These are phyloP conservation scores for Myopa testacea DNA, from an alignment of 2,888 invertebrate genomes.

Conservation along the genomic window DNA sequence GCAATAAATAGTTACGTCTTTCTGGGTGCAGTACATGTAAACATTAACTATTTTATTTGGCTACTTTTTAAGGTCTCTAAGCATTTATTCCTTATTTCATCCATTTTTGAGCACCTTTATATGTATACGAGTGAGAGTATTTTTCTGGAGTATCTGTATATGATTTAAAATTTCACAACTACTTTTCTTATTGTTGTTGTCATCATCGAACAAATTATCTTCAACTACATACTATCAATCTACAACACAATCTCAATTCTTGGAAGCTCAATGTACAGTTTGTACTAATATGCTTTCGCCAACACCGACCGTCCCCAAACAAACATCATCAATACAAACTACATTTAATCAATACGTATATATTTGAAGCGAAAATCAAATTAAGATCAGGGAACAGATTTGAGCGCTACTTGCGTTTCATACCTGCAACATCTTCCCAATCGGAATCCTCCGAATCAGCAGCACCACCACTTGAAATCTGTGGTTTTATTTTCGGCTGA, in stretches of 20 bases:
- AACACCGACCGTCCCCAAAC: not conserved
- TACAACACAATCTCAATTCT: slow-evolving; percentile 36
- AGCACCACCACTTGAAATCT: slow-evolving; percentile 66
- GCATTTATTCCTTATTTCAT: slow-evolving; percentile 12
- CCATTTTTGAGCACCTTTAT: not conserved
- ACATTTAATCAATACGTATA: not conserved
- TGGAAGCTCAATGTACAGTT: slow-evolving; percentile 36
- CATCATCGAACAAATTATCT: not conserved
- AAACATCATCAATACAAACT: not conserved
- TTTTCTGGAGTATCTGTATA: not conserved
- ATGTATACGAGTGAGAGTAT: not conserved
- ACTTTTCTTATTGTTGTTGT: not conserved
- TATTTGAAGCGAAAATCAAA: not conserved
- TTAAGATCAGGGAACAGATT: slow-evolving; percentile 23
- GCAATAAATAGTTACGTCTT: not conserved
- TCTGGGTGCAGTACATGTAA: not conserved
- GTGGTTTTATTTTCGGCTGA: slow-evolving; percentile 61
- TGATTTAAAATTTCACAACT: slow-evolving; percentile 6
- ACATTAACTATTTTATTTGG: not conserved
- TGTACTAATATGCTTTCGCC: slow-evolving; percentile 15
- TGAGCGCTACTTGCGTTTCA: slow-evolving; percentile 63
- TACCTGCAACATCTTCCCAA: slow-evolving; percentile 81
- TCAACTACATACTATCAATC: not conserved
- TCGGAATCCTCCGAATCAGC: slow-evolving; percentile 73
- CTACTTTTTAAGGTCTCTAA: not conserved